Conservation (phyloP, 2,113 vertebrate genomes). For the Poeciliopsis prolifica region DNA sequence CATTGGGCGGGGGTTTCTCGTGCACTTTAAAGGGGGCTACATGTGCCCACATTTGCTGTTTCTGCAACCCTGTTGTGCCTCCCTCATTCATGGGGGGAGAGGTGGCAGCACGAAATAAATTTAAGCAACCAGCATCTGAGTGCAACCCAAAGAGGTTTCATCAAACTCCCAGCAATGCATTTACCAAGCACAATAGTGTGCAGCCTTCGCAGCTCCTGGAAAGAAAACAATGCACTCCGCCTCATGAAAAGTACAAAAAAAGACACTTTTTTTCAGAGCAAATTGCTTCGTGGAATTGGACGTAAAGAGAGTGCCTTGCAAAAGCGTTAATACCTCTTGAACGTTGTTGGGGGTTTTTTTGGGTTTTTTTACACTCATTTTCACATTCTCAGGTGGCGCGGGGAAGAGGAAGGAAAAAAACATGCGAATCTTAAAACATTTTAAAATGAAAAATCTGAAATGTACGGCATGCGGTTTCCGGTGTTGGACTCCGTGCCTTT, state of each 20-base stretch:
- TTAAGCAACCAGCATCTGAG: constrained; percentile 58
- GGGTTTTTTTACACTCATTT: neutral
- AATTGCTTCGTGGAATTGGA: constrained; percentile 42
- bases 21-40: constrained; percentile 76
- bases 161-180: constrained; percentile 69
- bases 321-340: neutral
- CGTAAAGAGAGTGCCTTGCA: neutral
- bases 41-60: constrained; percentile 57
- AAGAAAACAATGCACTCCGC: constrained; percentile 53
- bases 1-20: constrained; percentile 58
- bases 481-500: too few species aligned
- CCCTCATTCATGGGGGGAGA: constrained; percentile 42
- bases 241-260: constrained; percentile 48
- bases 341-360: neutral
- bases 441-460: too few species aligned
- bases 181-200: constrained; percentile 69
- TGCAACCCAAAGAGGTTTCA: constrained; percentile 56
- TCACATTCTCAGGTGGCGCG: neutral
- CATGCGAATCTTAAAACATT: too few species aligned
- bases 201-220: constrained; percentile 60
- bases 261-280: constrained; percentile 57
- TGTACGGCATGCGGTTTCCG: too few species aligned
- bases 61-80: constrained; percentile 62
- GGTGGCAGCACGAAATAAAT: constrained; percentile 63
- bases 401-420: too few species aligned